A percentile compares a stretch with the other conserved stretches of the same genome.
These are phyloP conservation scores for Amblyteles armatorius DNA, from an alignment of 2,888 invertebrate species.

Conservation along the genomic window DNA sequence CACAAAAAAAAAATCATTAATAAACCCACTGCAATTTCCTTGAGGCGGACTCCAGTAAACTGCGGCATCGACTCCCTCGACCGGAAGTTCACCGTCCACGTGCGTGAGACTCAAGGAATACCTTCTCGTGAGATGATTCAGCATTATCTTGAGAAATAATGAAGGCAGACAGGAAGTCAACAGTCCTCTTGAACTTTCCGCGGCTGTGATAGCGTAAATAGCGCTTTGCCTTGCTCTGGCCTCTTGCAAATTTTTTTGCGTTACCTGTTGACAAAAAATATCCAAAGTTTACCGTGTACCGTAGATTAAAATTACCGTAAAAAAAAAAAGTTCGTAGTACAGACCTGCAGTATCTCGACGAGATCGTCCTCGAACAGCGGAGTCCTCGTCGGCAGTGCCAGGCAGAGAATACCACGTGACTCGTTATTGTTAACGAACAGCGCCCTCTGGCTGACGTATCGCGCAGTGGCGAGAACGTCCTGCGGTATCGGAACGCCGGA, in stretches of 20 bases:
- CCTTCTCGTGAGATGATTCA: constrained; percentile 89
- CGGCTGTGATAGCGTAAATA: constrained; percentile 86
- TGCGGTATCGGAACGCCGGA: constrained; percentile 86
- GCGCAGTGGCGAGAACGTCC: constrained; percentile 88
- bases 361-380: constrained; percentile 82
- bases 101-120: constrained; percentile 89
- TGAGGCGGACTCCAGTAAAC: constrained; percentile 92
- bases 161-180: constrained; percentile 89
- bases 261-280: constrained; percentile 73
- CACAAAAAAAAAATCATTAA: constrained; percentile 11
- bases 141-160: constrained; percentile 85
- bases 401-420: constrained; percentile 88
- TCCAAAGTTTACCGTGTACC: no score
- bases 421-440: constrained; percentile 85
- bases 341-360: constrained; percentile 81
- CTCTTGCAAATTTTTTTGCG: constrained; percentile 83
- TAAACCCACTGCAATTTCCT: constrained; percentile 90
- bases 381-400: constrained; percentile 87
- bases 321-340: background rate
- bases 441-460: constrained; percentile 87
- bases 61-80: constrained; percentile 88
- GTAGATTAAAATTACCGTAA: background rate
- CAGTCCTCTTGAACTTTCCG: constrained; percentile 86
- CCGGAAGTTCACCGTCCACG: constrained; percentile 87
- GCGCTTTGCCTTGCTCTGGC: constrained; percentile 85